These are phyloP conservation scores for Holocentrus rufus DNA, from an alignment of 2,797 vertebrate genomes.

Conservation along the genomic window DNA sequence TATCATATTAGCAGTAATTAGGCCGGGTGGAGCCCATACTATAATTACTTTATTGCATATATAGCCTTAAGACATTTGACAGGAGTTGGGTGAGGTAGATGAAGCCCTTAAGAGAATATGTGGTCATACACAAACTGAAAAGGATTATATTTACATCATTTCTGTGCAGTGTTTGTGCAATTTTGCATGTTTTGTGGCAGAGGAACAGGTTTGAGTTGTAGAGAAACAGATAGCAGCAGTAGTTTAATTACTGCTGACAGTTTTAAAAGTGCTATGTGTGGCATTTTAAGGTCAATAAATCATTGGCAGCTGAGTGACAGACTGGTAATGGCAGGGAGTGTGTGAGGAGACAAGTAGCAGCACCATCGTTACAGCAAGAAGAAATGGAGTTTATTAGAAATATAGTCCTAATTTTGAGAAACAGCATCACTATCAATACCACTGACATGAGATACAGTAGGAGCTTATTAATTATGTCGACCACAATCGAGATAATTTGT, in stretches of 20 bases:
- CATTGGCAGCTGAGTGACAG: too few relatives aligned
- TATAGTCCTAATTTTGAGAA: too few relatives aligned
- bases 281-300: too few relatives aligned
- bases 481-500: too few relatives aligned
- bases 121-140: not conserved
- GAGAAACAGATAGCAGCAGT: not conserved
- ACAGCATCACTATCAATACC: too few relatives aligned
- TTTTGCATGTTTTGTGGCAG: conserved; percentile 9
- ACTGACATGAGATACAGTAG: too few relatives aligned
- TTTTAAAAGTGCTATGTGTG: not conserved
- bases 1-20: conserved; percentile 25
- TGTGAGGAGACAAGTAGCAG: too few relatives aligned
- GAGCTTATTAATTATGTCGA: too few relatives aligned
- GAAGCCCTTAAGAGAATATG: not conserved
- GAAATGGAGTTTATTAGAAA: too few relatives aligned
- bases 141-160: conserved; percentile 11
- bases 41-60: conserved; percentile 8
- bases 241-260: not conserved
- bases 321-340: too few relatives aligned
- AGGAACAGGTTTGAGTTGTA: not conserved
- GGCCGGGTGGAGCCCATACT: not conserved
- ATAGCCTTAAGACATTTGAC: conserved; percentile 6
- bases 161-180: conserved; percentile 7
- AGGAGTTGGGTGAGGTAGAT: not conserved
- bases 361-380: too few relatives aligned